Evolutionary conservation across 2,797 vertebrate species (phyloP), one percentile per base, ranked within the genome.

Genomic region (Gymnoscopelus microlampas): DNA sequence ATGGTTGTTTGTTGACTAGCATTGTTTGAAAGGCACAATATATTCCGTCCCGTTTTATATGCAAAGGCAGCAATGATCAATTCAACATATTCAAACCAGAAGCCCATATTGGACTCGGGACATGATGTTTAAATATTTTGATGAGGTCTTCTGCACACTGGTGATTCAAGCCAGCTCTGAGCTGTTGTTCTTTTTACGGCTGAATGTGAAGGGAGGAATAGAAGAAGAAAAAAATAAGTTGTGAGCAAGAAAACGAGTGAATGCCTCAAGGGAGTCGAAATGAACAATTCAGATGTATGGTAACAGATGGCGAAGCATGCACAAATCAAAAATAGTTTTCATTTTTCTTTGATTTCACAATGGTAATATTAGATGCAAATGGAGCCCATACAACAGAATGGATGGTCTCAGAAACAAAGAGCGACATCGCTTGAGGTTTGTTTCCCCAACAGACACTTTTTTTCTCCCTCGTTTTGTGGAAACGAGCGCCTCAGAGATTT

Each of bases 261-360:
- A 90, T 73, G 82, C 82, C 83, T 92, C 66, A 68, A 44, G 85
- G 90, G 90, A 87, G 53, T 77, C 48, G 70, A 68, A 76, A 82
- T 86, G 85, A 73, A 71, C 73, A 87, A 89, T 86, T 91, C 76
- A 85, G 87, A 88, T 83, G 82, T 89, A 85, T 85, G 79, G 88
- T 90, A 90, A 89, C 93, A 94, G 91, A 94, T 93, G 92, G 93
- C 75, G 82, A 85, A 88, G 83, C 85, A 85, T 84, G 89, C 89
- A 83, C 83, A 92, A 93, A 94, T 92, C 85, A 92, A 91, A 92
- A 90, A 89, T 84, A 71, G 61, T 90, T 88, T 88, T 90, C 70
- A 76, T 85, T 90, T 89, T 83, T 81, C 90, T 94, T 93, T 94
- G 91, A 94, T 93, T 94, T 79, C 66, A 78, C 77, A 77, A 84